Conservation (phyloP, 1,140 invertebrate genomes). For the Schlechtendalia chinensis region DNA sequence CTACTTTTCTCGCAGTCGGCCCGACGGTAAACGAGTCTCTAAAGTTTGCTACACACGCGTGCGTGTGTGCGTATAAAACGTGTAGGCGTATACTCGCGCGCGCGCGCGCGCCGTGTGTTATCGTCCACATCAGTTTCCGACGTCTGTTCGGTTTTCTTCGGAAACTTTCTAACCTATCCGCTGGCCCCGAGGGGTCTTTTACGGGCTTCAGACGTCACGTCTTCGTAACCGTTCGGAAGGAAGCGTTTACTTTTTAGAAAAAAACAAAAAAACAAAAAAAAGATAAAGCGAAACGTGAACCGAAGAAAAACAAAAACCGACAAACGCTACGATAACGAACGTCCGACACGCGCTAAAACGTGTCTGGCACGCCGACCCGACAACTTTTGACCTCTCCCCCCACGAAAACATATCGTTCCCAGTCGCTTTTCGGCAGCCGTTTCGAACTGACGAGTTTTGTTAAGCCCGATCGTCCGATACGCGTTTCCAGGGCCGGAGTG, state of each 20-base stretch:
- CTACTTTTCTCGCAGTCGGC: conserved; percentile 3
- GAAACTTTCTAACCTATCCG: conserved; percentile 2
- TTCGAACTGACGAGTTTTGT: too few species aligned
- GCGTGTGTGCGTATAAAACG: neutral
- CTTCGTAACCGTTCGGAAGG: neutral
- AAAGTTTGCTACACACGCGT: conserved; percentile 17
- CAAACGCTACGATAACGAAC: neutral
- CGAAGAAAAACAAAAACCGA: too few species aligned
- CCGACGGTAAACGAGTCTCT: conserved; percentile 21
- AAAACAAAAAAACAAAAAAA: conserved; percentile 5
- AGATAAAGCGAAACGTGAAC: too few species aligned
- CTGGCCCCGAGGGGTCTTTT: conserved; percentile 17
- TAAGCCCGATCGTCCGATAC: too few species aligned
- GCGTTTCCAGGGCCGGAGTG: too few species aligned
- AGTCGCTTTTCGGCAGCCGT: too few species aligned
- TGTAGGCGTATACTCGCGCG: too few species aligned
- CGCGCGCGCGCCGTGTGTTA: neutral
- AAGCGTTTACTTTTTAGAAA: conserved; percentile 31
- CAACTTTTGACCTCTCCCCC: neutral
- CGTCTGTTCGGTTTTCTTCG: conserved; percentile 3
- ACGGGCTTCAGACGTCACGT: conserved; percentile 20
- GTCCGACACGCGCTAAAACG: conserved; percentile 27
- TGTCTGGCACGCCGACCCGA: neutral
- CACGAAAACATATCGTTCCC: conserved; percentile 2
- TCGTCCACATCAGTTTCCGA: conserved; percentile 40